Conservation (phyloP, 2,113 vertebrate species). For the Thalassarche chlororhynchos region DNA sequence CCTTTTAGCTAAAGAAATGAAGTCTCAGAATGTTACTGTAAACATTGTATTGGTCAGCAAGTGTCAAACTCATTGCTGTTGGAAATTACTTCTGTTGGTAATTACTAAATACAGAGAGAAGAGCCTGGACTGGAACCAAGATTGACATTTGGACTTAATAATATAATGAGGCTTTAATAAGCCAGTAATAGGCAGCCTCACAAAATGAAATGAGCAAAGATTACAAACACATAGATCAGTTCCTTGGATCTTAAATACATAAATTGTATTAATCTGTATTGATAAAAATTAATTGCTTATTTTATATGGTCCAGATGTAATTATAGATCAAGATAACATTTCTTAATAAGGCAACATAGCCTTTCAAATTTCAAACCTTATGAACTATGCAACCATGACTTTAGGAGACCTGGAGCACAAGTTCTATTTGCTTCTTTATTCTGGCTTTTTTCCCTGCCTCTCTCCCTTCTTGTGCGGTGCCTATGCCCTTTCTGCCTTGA, state of each 20-base stretch:
- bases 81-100: conserved; percentile 24
- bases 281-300: conserved; percentile 66
- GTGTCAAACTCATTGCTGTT: neutral
- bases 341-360: neutral
- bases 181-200: conserved; percentile 40
- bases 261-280: conserved; percentile 59
- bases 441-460: neutral
- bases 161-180: conserved; percentile 63
- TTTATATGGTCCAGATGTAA: conserved; percentile 41
- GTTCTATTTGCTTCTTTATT: neutral
- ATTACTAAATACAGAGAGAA: conserved; percentile 11
- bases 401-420: neutral
- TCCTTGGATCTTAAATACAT: conserved; percentile 59
- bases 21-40: neutral
- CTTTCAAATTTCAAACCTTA: neutral
- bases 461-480: neutral
- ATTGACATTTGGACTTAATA: conserved; percentile 46
- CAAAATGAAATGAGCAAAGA: conserved; percentile 63
- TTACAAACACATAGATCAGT: conserved; percentile 59
- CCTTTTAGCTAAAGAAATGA: neutral
- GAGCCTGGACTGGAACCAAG: conserved; percentile 28
- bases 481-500: neutral
- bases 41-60: conserved; percentile 7
- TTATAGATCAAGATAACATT: conserved; percentile 49
- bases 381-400: neutral